Conservation (phyloP, 2,888 invertebrate genomes). For the Cyaniris semiargus region DNA sequence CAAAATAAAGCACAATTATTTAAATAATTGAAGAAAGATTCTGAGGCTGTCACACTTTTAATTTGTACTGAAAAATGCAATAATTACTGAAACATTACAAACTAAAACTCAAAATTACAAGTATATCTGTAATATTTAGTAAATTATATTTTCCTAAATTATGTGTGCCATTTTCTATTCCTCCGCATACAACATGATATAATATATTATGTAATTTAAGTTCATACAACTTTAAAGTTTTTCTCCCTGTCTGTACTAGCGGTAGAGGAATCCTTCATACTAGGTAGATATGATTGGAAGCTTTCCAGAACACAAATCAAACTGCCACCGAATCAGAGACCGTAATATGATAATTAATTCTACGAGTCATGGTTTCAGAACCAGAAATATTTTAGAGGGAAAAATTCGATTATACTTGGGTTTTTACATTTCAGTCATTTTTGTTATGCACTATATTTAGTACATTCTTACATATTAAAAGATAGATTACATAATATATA, state of each 20-base stretch:
- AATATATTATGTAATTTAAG: too few species aligned
- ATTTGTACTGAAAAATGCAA: too few species aligned
- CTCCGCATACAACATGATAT: too few species aligned
- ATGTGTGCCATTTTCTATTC: too few species aligned
- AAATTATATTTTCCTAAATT: too few species aligned
- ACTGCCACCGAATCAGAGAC: slow-evolving; percentile 30
- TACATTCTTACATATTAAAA: too few species aligned
- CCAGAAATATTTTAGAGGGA: neutral
- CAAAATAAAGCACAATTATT: too few species aligned
- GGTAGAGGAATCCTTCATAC: slow-evolving; percentile 42
- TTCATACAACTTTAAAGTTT: neutral
- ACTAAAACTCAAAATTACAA: too few species aligned
- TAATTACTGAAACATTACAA: too few species aligned
- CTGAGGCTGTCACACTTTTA: neutral
- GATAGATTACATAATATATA: too few species aligned
- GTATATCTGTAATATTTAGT: too few species aligned
- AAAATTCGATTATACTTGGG: neutral
- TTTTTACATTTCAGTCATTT: neutral
- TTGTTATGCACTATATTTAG: neutral
- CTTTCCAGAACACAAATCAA: slow-evolving; percentile 53
- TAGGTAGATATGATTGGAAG: slow-evolving; percentile 41
- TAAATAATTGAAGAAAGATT: too few species aligned
- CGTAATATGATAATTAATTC: slow-evolving; percentile 27
- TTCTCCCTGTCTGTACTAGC: slow-evolving; percentile 30
- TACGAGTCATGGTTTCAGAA: neutral